These are phyloP conservation scores for Parapsyche elsis DNA, from an alignment of 1,140 invertebrate species.

Conservation along the genomic window DNA sequence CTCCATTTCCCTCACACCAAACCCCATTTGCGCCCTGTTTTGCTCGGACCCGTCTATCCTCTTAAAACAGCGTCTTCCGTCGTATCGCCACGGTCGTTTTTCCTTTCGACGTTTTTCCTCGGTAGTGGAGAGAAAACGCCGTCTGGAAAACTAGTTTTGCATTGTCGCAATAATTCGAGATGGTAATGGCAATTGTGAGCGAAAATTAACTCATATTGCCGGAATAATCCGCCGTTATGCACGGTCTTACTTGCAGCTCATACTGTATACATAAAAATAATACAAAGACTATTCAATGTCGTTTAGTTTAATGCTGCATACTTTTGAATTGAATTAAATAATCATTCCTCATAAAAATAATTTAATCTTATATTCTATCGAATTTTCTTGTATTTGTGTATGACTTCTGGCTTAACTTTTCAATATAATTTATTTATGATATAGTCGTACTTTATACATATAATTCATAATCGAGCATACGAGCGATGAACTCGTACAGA, in stretches of 20 bases:
- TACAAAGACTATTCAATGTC: too few species aligned
- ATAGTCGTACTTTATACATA: background rate
- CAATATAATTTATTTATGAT: too few species aligned
- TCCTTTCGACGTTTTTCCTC: constrained; percentile 28
- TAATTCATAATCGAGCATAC: background rate
- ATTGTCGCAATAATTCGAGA: constrained; percentile 44
- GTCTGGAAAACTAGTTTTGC: constrained; percentile 40
- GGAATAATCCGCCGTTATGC: constrained; percentile 21
- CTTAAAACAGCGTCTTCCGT: background rate
- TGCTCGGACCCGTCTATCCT: too few species aligned
- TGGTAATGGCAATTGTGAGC: constrained; percentile 24
- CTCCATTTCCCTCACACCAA: background rate
- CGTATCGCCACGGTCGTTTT: background rate
- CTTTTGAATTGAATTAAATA: too few species aligned
- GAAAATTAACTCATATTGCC: constrained; percentile 36
- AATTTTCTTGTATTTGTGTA: too few species aligned
- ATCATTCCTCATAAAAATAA: too few species aligned
- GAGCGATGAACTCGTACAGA: background rate
- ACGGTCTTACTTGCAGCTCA: background rate
- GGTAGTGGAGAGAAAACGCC: background rate
- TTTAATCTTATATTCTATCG: too few species aligned
- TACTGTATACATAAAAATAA: too few species aligned
- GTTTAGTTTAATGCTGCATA: too few species aligned
- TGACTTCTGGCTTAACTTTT: too few species aligned
- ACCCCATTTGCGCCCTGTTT: too few species aligned